phyloP scores from a whole-genome alignment of 2,113 vertebrate genomes.

The Terrapene triunguis region DNA sequence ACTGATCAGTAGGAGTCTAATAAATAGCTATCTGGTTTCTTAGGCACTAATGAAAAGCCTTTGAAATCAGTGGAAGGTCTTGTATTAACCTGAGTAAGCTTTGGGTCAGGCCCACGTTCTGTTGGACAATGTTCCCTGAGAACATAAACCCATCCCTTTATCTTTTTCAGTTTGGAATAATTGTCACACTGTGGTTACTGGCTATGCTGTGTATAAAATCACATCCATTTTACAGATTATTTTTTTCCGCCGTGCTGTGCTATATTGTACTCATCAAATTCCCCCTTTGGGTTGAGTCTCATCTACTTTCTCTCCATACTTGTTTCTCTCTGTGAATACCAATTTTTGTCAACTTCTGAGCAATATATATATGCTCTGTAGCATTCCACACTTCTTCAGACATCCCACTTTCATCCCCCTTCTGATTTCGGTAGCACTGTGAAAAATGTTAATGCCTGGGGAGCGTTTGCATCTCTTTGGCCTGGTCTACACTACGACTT shows the following conservation, averaged over 20 bases:
- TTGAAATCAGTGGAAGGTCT: neutral
- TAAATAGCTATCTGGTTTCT: neutral
- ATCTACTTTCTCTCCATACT: neutral
- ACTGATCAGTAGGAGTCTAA: neutral
- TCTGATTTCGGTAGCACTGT: neutral
- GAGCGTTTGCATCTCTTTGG: neutral
- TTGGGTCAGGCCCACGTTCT: neutral
- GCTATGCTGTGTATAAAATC: neutral
- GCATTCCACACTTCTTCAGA: neutral
- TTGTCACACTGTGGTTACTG: neutral
- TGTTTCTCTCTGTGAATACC: neutral
- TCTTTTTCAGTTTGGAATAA: neutral
- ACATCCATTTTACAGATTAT: rapidly evolving
- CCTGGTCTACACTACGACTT: no score
- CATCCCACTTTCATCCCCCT: neutral
- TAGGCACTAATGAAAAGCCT: neutral
- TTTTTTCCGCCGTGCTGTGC: neutral
- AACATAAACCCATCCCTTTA: neutral
- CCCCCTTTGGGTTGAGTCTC: neutral
- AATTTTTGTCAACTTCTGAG: neutral
- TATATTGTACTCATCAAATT: neutral
- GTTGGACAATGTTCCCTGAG: neutral
- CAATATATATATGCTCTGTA: neutral
- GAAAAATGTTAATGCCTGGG: neutral
- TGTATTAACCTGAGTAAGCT: neutral